These are phyloP conservation scores for Drosophila tripunctata DNA, from an alignment of 2,888 invertebrate genomes.

Conservation along the genomic window DNA sequence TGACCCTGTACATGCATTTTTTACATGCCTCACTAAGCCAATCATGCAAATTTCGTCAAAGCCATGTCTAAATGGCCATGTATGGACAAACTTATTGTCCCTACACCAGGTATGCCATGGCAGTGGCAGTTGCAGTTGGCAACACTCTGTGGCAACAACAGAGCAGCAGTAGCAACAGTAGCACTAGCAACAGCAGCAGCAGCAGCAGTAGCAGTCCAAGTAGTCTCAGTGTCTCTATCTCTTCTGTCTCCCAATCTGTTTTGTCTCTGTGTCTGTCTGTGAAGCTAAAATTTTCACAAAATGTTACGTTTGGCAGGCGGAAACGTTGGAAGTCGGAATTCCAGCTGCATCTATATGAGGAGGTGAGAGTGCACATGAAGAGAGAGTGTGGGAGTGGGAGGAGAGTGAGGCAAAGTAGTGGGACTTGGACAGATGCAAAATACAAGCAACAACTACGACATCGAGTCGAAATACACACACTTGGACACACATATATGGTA, in stretches of 20 bases:
- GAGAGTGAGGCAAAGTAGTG: not conserved
- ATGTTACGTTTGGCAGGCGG: slow-evolving; percentile 55
- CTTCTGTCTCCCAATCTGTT: not conserved
- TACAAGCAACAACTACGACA: slow-evolving; percentile 48
- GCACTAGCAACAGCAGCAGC: slow-evolving; percentile 18
- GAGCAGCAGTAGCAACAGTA: not conserved
- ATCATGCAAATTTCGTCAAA: slow-evolving; percentile 55
- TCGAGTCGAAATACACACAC: slow-evolving; percentile 46
- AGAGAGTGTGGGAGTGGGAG: slow-evolving; percentile 3
- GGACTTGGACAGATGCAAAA: slow-evolving; percentile 54
- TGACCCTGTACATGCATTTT: slow-evolving; percentile 55
- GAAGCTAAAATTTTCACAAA: slow-evolving; percentile 27
- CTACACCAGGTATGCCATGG: slow-evolving; percentile 49
- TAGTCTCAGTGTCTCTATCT: not conserved
- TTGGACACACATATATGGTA: slow-evolving; percentile 41
- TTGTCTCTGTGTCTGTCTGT: not conserved
- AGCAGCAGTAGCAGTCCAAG: slow-evolving; percentile 1
- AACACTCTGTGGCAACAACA: slow-evolving; percentile 9
- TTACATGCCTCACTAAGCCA: slow-evolving; percentile 36
- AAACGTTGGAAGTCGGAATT: slow-evolving; percentile 47
- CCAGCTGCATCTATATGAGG: slow-evolving; percentile 38
- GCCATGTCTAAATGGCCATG: slow-evolving; percentile 59
- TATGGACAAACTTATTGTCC: slow-evolving; percentile 69
- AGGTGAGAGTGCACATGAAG: slow-evolving; percentile 6
- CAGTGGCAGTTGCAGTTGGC: slow-evolving; percentile 6